These are phyloP conservation scores for Tenthredo livida DNA, from an alignment of 2,888 invertebrate genomes.

Conservation along the genomic window DNA sequence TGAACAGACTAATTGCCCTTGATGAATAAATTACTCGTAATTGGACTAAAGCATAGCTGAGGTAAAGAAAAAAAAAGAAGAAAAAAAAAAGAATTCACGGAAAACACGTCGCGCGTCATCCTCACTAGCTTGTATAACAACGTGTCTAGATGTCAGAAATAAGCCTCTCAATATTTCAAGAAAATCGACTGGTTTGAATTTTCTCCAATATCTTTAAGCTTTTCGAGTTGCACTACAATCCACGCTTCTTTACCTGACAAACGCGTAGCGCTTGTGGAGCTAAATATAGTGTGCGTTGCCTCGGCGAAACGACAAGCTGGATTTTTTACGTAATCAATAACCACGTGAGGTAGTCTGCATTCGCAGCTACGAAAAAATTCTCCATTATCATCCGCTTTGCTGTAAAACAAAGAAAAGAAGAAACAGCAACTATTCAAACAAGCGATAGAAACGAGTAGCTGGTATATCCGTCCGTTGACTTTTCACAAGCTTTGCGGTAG, in stretches of 20 bases:
- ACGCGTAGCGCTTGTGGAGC: conserved; percentile 16
- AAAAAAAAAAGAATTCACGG: not conserved
- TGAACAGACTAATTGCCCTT: conserved; percentile 39
- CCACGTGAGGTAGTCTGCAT: conserved; percentile 14
- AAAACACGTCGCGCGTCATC: not conserved
- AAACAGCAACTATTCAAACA: not conserved
- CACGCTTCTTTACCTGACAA: conserved; percentile 15
- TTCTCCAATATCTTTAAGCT: not conserved
- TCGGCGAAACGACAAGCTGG: conserved; percentile 32
- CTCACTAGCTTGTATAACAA: not conserved
- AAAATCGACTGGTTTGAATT: not conserved
- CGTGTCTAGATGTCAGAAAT: not conserved
- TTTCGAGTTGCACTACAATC: conserved; percentile 2
- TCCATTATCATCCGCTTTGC: not conserved
- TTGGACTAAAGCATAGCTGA: conserved; percentile 29
- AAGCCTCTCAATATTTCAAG: not conserved
- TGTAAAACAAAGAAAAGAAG: not conserved
- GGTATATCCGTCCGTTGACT: conserved; percentile 29
- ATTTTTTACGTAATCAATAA: conserved; percentile 39
- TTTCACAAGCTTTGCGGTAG: conserved; percentile 21
- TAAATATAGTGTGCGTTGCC: conserved; percentile 28
- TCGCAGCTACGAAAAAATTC: not conserved
- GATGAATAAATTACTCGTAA: conserved; percentile 40
- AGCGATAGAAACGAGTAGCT: not conserved
- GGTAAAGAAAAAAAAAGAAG: not conserved